These are phyloP conservation scores for Sternarchorhynchus goeldii DNA, from an alignment of 2,797 vertebrate species.

Conservation along the genomic window DNA sequence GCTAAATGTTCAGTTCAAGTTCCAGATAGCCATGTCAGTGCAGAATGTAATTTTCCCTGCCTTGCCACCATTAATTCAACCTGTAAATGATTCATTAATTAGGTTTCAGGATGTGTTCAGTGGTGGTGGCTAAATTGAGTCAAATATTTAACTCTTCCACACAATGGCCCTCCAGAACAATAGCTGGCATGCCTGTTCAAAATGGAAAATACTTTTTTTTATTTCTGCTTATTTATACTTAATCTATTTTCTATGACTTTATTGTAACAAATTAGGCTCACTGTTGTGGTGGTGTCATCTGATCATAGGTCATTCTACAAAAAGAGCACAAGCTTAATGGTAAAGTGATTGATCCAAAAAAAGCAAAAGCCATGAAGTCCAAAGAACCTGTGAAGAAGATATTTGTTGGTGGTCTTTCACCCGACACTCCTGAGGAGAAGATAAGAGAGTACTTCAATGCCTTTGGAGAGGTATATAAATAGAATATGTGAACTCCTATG, in stretches of 20 bases:
- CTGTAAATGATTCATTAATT: too few relatives aligned
- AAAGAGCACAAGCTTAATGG: constrained; percentile 99
- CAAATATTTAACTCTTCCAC: too few relatives aligned
- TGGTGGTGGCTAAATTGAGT: too few relatives aligned
- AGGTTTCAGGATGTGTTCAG: too few relatives aligned
- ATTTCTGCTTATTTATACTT: neutral
- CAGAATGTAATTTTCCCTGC: too few relatives aligned
- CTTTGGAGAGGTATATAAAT: constrained; percentile 88
- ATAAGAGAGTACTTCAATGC: constrained; percentile 95
- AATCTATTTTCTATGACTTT: neutral
- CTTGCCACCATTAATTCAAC: too few relatives aligned
- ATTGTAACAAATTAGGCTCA: neutral
- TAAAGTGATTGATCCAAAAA: constrained; percentile 98
- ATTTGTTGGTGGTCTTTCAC: constrained; percentile 97
- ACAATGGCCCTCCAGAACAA: too few relatives aligned
- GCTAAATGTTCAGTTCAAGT: neutral
- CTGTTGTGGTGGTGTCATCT: neutral
- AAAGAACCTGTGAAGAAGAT: constrained; percentile 99
- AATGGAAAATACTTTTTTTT: too few relatives aligned
- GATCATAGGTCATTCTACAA: constrained; percentile 87
- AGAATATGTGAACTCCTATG: neutral
- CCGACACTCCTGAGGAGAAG: constrained; percentile 97
- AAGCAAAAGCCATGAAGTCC: constrained; percentile 99
- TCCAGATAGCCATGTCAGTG: too few relatives aligned
- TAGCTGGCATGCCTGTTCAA: too few relatives aligned